These are phyloP conservation scores for Phenganax marumi DNA, from an alignment of 92 coral and sea anemone genomes.

Conservation along the genomic window DNA sequence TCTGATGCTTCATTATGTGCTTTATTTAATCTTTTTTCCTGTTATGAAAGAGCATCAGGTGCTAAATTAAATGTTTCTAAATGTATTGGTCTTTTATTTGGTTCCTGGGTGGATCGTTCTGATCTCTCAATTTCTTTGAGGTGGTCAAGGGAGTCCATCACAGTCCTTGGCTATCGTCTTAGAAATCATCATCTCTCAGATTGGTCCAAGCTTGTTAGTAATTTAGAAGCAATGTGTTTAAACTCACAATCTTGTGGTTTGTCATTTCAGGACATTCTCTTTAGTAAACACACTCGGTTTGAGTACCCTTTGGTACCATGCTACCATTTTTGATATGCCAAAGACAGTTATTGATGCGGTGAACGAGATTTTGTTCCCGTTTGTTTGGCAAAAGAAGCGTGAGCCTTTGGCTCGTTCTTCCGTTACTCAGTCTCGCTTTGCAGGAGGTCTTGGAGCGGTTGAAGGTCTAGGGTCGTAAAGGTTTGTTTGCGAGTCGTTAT, in stretches of 20 bases:
- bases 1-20: background rate
- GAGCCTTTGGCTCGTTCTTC: background rate
- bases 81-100: background rate
- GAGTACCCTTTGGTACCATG: conserved; percentile 1
- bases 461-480: too few species aligned
- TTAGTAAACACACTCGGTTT: background rate
- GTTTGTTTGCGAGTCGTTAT: too few species aligned
- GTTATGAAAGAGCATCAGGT: background rate
- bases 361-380: background rate
- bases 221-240: background rate
- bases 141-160: background rate
- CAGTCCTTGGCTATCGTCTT: background rate
- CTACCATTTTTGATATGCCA: background rate
- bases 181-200: background rate
- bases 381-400: background rate
- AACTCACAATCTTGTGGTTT: background rate
- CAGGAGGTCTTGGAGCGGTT: conserved; percentile 11
- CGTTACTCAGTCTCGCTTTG: background rate
- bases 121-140: background rate
- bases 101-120: background rate
- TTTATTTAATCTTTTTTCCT: background rate
- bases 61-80: background rate
- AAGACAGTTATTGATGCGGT: background rate
- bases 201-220: background rate
- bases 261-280: background rate